A percentile compares a stretch with the other conserved stretches of the same genome.
Evolutionary conservation across 1,140 invertebrate genomes (phyloP).

Genomic region (Teleogryllus occipitalis): DNA sequence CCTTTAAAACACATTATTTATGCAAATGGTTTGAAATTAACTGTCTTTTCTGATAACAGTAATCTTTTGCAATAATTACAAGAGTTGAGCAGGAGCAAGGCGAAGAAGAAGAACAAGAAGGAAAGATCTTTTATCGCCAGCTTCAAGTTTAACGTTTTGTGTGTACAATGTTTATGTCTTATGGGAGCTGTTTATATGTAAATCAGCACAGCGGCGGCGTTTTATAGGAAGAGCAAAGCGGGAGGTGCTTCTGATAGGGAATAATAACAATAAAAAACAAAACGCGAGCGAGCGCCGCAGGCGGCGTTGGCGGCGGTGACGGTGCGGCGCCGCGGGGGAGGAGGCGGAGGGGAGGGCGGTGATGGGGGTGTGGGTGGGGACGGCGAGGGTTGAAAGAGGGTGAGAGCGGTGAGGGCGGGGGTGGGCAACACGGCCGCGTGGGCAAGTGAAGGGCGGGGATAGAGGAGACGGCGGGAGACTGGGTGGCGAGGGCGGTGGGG

Average conservation of each 20-base stretch:
- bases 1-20: not conserved
- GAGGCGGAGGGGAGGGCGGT: not conserved
- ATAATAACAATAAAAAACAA: constrained; percentile 6
- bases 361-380: not conserved
- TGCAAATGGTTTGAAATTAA: constrained; percentile 2
- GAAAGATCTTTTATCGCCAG: not conserved
- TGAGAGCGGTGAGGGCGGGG: not conserved
- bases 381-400: not conserved
- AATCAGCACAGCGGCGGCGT: not conserved
- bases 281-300: not conserved
- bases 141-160: constrained; percentile 5
- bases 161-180: constrained; percentile 5
- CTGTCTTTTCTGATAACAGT: constrained; percentile 1
- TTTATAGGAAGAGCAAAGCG: not conserved
- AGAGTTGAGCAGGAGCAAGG: not conserved
- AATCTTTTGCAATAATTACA: constrained; percentile 6
- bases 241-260: constrained; percentile 3
- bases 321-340: no score
- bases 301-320: no score
- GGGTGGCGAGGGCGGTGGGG: no score
- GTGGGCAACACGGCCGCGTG: not conserved
- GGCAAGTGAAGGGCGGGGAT: not conserved
- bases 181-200: constrained; percentile 4
- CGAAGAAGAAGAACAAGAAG: not conserved
- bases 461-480: not conserved